Conservation (phyloP, 2,888 invertebrate genomes). For the Morinoia aosen region DNA sequence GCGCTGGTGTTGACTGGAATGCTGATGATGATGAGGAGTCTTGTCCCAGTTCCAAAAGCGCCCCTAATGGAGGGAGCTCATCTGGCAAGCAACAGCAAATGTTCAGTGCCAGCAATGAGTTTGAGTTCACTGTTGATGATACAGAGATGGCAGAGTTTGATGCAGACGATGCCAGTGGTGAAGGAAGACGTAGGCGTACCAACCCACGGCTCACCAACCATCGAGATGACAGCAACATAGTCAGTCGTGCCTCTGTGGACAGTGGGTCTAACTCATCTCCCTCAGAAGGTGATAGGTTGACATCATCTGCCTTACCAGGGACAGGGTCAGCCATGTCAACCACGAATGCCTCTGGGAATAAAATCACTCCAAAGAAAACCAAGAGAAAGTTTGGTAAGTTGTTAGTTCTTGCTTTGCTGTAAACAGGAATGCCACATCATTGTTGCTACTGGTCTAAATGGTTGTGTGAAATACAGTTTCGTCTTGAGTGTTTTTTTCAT, state of each 20-base stretch:
- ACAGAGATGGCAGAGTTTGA: constrained; percentile 47
- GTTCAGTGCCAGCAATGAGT: background rate
- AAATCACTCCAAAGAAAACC: background rate
- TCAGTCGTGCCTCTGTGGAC: background rate
- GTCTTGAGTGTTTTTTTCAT: no score
- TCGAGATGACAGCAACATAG: background rate
- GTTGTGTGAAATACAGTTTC: no score
- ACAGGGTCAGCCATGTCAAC: background rate
- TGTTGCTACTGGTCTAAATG: no score
- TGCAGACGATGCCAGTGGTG: background rate
- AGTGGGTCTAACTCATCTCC: background rate
- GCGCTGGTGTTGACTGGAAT: background rate
- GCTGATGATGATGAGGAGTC: background rate
- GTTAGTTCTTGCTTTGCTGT: background rate
- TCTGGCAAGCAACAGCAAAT: background rate
- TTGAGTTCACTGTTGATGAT: constrained; percentile 49
- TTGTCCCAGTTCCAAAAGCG: background rate
- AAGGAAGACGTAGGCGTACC: background rate
- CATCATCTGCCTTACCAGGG: background rate
- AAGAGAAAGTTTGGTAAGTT: constrained; percentile 10
- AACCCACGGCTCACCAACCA: background rate
- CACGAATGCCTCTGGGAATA: background rate
- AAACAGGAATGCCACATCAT: no score
- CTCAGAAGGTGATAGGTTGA: background rate
- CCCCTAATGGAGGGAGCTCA: background rate